phyloP scores from a whole-genome alignment of 2,797 vertebrate species.

The Petrocephalus sullivani region DNA sequence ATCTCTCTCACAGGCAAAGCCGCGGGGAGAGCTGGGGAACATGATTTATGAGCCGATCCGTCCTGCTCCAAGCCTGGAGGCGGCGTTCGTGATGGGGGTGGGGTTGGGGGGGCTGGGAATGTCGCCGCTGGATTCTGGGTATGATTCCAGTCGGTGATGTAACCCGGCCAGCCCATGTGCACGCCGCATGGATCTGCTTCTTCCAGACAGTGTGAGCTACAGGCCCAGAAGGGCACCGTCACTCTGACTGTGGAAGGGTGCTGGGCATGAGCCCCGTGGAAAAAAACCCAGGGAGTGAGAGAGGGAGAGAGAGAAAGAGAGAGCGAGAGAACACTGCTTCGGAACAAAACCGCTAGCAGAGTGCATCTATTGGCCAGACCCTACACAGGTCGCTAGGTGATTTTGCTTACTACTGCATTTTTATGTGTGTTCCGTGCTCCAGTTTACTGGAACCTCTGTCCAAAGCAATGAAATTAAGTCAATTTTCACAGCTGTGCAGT shows the following conservation, averaged over 20 bases:
- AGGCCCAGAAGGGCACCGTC: neutral
- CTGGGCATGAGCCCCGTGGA: neutral
- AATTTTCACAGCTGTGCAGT: neutral
- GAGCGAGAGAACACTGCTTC: neutral
- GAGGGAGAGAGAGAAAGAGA: neutral
- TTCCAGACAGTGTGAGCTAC: neutral
- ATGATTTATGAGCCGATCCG: conserved; percentile 60
- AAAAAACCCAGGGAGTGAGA: neutral
- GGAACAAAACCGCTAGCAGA: neutral
- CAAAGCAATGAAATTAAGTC: neutral
- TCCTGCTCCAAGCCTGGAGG: conserved; percentile 46
- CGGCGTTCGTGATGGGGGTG: conserved; percentile 30
- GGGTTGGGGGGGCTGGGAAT: conserved; percentile 29
- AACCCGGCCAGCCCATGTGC: conserved; percentile 29
- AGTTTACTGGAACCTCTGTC: neutral
- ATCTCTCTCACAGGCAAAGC: neutral
- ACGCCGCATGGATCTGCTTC: neutral
- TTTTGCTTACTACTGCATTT: neutral
- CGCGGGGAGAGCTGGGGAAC: conserved; percentile 47
- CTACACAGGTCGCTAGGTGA: neutral
- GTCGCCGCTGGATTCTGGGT: conserved; percentile 23
- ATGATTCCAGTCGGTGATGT: conserved; percentile 39
- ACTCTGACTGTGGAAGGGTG: neutral
- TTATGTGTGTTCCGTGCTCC: neutral
- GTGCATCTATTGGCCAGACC: neutral